A percentile compares a stretch with the other conserved stretches of the same genome.
Evolutionary conservation across 2,888 invertebrate genomes (phyloP).

Genomic region (Callimorpha dominula): DNA sequence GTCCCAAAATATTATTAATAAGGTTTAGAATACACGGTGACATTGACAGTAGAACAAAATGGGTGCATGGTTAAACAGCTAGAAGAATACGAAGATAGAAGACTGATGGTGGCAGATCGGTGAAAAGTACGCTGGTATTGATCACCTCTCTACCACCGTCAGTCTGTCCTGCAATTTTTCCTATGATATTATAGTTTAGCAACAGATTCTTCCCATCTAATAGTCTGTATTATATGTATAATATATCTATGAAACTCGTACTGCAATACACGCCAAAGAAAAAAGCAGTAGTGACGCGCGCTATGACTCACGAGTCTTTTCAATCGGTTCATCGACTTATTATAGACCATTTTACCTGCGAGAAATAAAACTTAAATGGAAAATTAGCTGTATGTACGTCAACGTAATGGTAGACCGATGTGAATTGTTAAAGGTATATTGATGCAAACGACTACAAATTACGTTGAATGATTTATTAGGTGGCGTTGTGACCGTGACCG

Average conservation of each 20-base stretch:
- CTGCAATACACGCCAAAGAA: background rate
- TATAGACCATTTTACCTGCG: background rate
- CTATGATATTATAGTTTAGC: background rate
- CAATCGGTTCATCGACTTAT: background rate
- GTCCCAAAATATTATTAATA: no score
- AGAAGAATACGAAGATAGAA: no score
- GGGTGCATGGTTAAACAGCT: no score
- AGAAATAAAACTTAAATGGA: background rate
- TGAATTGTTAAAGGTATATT: background rate
- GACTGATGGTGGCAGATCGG: no score
- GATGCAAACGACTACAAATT: conserved; percentile 10
- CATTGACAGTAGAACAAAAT: no score
- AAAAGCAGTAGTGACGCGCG: conserved; percentile 8
- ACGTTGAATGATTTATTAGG: conserved; percentile 13
- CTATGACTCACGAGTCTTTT: background rate
- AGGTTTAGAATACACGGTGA: no score
- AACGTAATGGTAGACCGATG: background rate
- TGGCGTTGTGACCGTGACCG: conserved; percentile 5
- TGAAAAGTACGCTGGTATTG: no score
- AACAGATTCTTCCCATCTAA: background rate
- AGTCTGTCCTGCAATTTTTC: no score
- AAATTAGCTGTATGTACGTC: background rate
- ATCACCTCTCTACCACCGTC: no score
- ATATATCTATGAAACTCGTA: conserved; percentile 33
- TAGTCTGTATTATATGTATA: background rate